phyloP scores from a whole-genome alignment of 2,888 invertebrate genomes.

The Caenorhabditis sulstoni region DNA sequence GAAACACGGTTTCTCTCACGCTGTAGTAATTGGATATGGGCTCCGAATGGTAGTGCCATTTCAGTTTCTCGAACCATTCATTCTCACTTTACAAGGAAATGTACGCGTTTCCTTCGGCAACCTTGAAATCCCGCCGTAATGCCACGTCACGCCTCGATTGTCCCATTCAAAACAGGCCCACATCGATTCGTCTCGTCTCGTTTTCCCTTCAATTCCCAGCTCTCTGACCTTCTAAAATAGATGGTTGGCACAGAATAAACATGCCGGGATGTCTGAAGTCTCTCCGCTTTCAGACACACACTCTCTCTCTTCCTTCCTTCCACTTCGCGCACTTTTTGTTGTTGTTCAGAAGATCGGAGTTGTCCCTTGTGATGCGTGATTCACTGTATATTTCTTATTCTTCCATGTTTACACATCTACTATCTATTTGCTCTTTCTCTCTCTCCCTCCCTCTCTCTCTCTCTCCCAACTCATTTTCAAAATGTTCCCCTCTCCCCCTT shows the following conservation, averaged over 20 bases:
- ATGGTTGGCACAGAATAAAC: background rate
- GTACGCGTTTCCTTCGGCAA: no score
- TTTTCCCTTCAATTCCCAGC: background rate
- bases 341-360: slow-evolving; percentile 19
- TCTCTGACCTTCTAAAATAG: background rate
- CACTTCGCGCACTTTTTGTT: slow-evolving; percentile 35
- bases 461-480: slow-evolving; percentile 31
- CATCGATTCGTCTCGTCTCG: background rate
- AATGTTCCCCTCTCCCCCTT: slow-evolving; percentile 19
- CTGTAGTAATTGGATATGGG: no score
- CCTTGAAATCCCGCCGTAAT: background rate
- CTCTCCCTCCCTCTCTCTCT: slow-evolving; percentile 24
- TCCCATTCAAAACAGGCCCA: background rate
- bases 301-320: slow-evolving; percentile 3
- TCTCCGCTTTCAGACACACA: background rate
- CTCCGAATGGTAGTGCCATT: no score
- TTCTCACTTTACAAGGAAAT: no score
- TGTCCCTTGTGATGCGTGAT: slow-evolving; percentile 48
- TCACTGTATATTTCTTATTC: slow-evolving; percentile 28
- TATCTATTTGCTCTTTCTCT: slow-evolving; percentile 47
- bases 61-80: no score
- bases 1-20: no score
- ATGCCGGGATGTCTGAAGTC: background rate
- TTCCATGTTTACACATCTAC: slow-evolving; percentile 50
- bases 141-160: background rate